Conservation (phyloP, 1,140 invertebrate genomes). For the Brevipalpus yothersi region DNA sequence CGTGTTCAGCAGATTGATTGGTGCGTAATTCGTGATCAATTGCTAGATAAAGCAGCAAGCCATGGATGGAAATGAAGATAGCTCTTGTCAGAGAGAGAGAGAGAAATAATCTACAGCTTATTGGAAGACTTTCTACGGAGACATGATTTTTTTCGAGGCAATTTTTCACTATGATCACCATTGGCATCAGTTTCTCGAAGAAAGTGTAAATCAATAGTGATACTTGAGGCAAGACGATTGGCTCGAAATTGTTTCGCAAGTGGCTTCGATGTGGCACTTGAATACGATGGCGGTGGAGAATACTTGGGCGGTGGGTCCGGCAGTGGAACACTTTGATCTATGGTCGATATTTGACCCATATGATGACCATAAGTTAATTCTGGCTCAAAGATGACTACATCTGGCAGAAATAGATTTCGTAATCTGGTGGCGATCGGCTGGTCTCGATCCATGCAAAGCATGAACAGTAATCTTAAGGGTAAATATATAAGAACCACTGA, state of each 20-base stretch:
- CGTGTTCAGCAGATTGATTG: too few relatives aligned
- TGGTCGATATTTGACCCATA: too few relatives aligned
- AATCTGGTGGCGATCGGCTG: not conserved
- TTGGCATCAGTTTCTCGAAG: constrained; percentile 18
- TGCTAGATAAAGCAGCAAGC: too few relatives aligned
- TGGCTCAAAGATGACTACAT: not conserved
- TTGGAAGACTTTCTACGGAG: too few relatives aligned
- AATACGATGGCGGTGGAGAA: constrained; percentile 69
- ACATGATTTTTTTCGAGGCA: too few relatives aligned
- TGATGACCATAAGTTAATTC: not conserved
- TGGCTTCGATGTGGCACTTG: constrained; percentile 42
- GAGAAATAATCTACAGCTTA: too few relatives aligned
- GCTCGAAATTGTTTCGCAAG: not conserved
- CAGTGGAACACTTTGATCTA: not conserved
- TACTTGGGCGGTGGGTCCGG: constrained; percentile 67
- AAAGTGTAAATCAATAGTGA: not conserved
- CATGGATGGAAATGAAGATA: too few relatives aligned
- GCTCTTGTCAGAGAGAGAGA: too few relatives aligned
- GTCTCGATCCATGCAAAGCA: not conserved
- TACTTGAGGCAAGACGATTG: not conserved
- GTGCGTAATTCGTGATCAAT: too few relatives aligned
- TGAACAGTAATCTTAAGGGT: not conserved
- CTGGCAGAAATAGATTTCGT: not conserved
- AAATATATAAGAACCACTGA: constrained; percentile 27
- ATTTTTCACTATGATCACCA: too few relatives aligned